Conservation (phyloP, 2,113 vertebrate genomes). For the Pimephales promelas region DNA sequence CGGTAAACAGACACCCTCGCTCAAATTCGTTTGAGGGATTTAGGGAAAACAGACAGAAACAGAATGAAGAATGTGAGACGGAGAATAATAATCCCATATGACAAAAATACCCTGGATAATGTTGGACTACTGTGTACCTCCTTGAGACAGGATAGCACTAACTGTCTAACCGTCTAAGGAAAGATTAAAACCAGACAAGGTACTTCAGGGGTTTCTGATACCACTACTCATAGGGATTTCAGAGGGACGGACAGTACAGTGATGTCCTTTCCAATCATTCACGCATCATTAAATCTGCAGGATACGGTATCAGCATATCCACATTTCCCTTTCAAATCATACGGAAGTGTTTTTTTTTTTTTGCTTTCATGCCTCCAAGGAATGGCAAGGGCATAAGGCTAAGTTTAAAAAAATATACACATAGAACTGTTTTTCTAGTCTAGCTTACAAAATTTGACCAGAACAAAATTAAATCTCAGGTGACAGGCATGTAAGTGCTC, state of each 20-base stretch:
- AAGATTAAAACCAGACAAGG: conserved; percentile 25
- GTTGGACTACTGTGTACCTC: conserved; percentile 54
- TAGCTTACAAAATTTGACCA: background rate
- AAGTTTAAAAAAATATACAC: background rate
- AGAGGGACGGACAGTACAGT: background rate
- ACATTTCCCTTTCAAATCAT: conserved; percentile 39
- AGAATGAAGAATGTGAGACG: conserved; percentile 65
- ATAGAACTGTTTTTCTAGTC: conserved; percentile 14
- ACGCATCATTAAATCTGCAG: conserved; percentile 20
- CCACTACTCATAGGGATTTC: background rate
- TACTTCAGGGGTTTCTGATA: conserved; percentile 23
- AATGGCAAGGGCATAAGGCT: conserved; percentile 4
- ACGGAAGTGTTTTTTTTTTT: conserved; percentile 14
- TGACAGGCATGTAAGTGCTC: conserved; percentile 28
- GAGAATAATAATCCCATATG: conserved; percentile 68
- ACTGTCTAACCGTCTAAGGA: background rate
- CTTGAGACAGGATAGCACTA: conserved; percentile 48
- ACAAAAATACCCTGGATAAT: conserved; percentile 33
- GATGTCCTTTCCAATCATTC: conserved; percentile 16
- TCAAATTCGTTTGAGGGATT: conserved; percentile 36
- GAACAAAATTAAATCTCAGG: conserved; percentile 17
- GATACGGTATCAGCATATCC: conserved; percentile 13
- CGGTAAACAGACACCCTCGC: conserved; percentile 51
- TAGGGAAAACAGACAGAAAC: conserved; percentile 45
- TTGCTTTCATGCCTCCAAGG: conserved; percentile 22